Base-by-base conservation (phyloP, 2,797 vertebrate genomes). In the Notolabrus celidotus region DNA sequence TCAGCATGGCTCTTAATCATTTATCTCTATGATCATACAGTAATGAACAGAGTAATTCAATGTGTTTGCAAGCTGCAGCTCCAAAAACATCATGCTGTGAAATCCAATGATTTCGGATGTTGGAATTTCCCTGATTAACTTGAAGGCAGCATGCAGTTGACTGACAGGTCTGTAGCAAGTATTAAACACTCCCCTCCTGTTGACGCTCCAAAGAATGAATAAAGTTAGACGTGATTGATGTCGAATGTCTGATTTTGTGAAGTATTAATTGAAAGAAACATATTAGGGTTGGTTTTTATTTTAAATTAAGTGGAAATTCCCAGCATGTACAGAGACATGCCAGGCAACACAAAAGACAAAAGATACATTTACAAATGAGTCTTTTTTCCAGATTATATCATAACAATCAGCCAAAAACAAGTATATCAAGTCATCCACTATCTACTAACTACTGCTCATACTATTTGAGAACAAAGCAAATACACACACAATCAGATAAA, bases 81-180 rank as follows among this genome's bases (percentile, higher is more conserved):
- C 1, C 34, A 36, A 4, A 36, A 36, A 36, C 10, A 36, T 36
- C 1, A 3, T 1, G 3, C 2, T 3, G 41, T 10, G 36, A 12
- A 10, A 12, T 36, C 15, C 2, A 9, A 20, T 22, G 2, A 22
- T 49, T 15, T 17, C 12, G 39, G 25, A 78, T 51, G 34, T 7
- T 51, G 10, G 3, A 25, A 2, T 84, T 71, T 77, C 71, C 83
- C 4, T 49, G 65, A 82, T 27, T 1, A 47, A 53, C 16, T 0
- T 86, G 80, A 92, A 90, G 0, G 89, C 79, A 88, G 19, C 88
- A 73, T 84, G 58, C 14, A 60, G 74, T 71, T 85, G 76, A 79
- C 72, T 66, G 82, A 74, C 74, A 77, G 68, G n/a, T 39, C 23
- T 60, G 55, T 34, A 36, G 38, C 46, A 70, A 27, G 49, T 60